Conservation (phyloP, 2,797 vertebrate species). For the Hemibagrus guttatus region DNA sequence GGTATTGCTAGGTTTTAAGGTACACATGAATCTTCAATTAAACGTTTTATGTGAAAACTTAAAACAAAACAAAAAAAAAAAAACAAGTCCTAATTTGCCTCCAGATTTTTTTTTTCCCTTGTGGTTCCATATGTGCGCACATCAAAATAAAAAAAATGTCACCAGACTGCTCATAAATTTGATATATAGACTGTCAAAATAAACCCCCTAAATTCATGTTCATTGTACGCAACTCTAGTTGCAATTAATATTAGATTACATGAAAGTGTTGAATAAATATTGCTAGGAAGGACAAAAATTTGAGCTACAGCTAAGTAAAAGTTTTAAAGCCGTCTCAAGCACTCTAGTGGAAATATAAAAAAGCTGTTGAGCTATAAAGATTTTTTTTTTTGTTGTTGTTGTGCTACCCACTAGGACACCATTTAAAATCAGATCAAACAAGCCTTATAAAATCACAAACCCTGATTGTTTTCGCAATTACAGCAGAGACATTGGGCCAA, state of each 20-base stretch:
- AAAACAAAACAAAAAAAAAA: slow-evolving; percentile 19
- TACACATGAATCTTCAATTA: slow-evolving; percentile 46
- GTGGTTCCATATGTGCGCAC: slow-evolving; percentile 31
- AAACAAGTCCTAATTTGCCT: not conserved
- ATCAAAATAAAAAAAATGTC: slow-evolving; percentile 31
- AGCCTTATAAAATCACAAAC: slow-evolving; percentile 73
- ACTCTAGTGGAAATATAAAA: slow-evolving; percentile 64
- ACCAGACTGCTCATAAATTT: slow-evolving; percentile 37
- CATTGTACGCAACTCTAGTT: slow-evolving; percentile 44
- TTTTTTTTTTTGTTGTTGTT: slow-evolving; percentile 29
- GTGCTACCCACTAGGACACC: slow-evolving; percentile 64
- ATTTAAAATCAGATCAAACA: slow-evolving; percentile 79
- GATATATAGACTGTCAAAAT: slow-evolving; percentile 50
- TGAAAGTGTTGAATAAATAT: slow-evolving; percentile 56
- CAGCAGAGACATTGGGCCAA: slow-evolving; percentile 66
- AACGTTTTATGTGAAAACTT: slow-evolving; percentile 18
- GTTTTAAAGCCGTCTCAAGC: slow-evolving; percentile 62
- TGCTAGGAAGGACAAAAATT: slow-evolving; percentile 52
- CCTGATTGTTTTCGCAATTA: slow-evolving; percentile 75
- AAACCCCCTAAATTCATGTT: slow-evolving; percentile 47
- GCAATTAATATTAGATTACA: slow-evolving; percentile 34
- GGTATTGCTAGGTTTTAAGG: slow-evolving; percentile 53
- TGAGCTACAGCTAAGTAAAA: slow-evolving; percentile 54
- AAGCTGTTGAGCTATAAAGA: slow-evolving; percentile 56
- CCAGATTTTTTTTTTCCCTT: slow-evolving; percentile 26